Conservation (phyloP, 2,888 invertebrate genomes). For the Metellina segmentata region DNA sequence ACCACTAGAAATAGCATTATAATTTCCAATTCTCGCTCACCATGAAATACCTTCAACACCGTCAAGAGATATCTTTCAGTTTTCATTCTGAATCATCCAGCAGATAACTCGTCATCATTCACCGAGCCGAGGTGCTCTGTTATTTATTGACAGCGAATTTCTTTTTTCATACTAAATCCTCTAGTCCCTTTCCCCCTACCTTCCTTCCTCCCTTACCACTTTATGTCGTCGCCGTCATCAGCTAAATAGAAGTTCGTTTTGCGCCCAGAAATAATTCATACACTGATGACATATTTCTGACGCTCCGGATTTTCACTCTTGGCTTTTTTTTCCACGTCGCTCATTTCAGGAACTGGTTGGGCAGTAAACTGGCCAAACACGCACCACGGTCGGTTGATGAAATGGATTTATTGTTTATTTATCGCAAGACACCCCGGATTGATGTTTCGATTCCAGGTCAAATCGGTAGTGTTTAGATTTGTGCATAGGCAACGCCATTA, state of each 20-base stretch:
- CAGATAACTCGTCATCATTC: constrained; percentile 54
- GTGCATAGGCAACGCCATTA: constrained; percentile 5
- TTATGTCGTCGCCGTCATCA: constrained; percentile 52
- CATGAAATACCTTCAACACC: background rate
- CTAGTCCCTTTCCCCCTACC: constrained; percentile 14
- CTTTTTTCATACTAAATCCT: constrained; percentile 28
- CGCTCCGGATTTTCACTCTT: constrained; percentile 32
- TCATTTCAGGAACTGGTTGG: background rate
- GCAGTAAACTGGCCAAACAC: constrained; percentile 50
- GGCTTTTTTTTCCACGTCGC: background rate
- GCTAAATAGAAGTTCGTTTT: constrained; percentile 66
- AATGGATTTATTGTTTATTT: constrained; percentile 70
- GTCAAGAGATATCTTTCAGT: background rate
- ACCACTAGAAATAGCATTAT: too few relatives aligned
- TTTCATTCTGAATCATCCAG: background rate
- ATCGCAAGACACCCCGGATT: constrained; percentile 6
- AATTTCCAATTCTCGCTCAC: background rate
- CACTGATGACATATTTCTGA: constrained; percentile 59
- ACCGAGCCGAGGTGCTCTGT: constrained; percentile 36
- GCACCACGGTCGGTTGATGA: constrained; percentile 38
- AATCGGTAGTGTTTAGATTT: constrained; percentile 14
- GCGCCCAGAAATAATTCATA: constrained; percentile 66
- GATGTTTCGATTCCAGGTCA: background rate
- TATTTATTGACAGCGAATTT: constrained; percentile 63
- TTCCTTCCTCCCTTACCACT: background rate